These are phyloP conservation scores for Anolis sagrei DNA, from an alignment of 2,113 vertebrate species.

Conservation along the genomic window DNA sequence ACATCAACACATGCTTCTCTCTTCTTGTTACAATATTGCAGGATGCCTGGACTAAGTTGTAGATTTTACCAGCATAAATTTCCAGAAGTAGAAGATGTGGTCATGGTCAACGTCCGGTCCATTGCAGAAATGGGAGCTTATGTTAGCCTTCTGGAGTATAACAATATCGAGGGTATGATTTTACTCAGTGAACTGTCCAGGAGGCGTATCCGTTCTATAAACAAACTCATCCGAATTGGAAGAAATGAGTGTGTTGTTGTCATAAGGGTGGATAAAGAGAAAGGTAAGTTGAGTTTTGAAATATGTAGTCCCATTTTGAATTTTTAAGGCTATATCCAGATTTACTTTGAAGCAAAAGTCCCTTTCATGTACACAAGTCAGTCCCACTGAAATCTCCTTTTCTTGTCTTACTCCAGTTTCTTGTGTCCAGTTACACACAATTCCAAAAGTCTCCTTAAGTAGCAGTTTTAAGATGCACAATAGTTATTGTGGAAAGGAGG, in stretches of 20 bases:
- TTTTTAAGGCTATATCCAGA: neutral
- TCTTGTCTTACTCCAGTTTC: neutral
- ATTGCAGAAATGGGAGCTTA: slow-evolving; percentile 99
- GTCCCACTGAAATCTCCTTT: neutral
- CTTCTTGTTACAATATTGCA: slow-evolving; percentile 70
- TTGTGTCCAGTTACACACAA: neutral
- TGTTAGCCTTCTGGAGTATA: slow-evolving; percentile 96
- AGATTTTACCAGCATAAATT: slow-evolving; percentile 98
- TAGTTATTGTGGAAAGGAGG: neutral
- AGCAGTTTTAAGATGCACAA: neutral
- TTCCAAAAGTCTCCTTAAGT: neutral
- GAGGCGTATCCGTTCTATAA: slow-evolving; percentile 96
- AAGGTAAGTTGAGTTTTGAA: slow-evolving; percentile 80
- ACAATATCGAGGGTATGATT: slow-evolving; percentile 99
- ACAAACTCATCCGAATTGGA: slow-evolving; percentile 98
- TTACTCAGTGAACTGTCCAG: slow-evolving; percentile 95
- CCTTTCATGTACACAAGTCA: neutral
- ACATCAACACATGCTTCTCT: neutral
- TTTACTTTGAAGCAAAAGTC: neutral
- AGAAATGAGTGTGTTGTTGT: slow-evolving; percentile 98
- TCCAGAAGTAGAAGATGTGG: slow-evolving; percentile 97
- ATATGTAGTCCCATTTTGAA: neutral
- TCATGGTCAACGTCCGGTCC: slow-evolving; percentile 98
- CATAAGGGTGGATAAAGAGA: slow-evolving; percentile 98
- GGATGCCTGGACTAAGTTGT: slow-evolving; percentile 97